Conservation (phyloP, 2,113 vertebrate genomes). For the Cyanoderma ruficeps region DNA sequence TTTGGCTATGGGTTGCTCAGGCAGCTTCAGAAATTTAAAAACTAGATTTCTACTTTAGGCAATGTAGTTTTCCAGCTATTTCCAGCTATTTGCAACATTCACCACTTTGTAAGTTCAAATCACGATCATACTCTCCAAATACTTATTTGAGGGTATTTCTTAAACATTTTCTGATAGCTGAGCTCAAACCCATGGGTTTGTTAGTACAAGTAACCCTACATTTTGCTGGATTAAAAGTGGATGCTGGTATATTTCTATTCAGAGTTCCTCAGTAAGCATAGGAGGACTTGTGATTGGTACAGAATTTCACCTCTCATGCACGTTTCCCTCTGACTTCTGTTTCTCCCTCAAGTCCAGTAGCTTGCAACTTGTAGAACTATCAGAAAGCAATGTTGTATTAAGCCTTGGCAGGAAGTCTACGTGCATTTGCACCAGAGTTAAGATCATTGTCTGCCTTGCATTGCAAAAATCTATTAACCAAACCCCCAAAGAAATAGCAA, state of each 20-base stretch:
- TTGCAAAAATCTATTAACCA: neutral
- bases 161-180: neutral
- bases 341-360: neutral
- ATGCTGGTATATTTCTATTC: neutral
- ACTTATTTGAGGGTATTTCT: neutral
- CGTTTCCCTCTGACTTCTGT: neutral
- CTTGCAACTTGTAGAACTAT: neutral
- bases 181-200: neutral
- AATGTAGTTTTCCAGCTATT: neutral
- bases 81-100: neutral
- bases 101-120: neutral
- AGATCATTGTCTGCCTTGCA: neutral
- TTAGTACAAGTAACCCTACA: neutral
- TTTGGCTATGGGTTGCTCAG: neutral
- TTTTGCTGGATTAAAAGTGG: neutral
- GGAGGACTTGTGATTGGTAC: neutral
- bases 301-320: neutral
- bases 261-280: neutral
- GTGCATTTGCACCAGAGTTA: constrained; percentile 6
- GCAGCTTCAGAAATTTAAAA: neutral
- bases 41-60: neutral
- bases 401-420: neutral
- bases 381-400: neutral
- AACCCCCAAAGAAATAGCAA: neutral
- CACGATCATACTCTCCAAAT: neutral